Conservation (phyloP, 1,140 invertebrate genomes). For the Conus ventricosus region DNA sequence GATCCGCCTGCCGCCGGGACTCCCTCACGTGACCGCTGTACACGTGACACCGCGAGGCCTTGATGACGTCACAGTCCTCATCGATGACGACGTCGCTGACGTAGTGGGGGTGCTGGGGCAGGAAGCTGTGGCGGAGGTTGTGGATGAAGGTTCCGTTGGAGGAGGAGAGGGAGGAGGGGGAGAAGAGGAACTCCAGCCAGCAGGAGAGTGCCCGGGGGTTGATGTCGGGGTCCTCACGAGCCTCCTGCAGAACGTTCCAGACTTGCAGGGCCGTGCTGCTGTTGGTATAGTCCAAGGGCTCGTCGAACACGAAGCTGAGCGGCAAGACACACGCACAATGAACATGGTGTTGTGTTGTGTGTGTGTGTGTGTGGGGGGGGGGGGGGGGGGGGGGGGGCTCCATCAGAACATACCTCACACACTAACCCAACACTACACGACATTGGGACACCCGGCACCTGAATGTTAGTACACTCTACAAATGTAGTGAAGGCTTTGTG, state of each 20-base stretch:
- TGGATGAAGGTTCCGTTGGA: conserved; percentile 77
- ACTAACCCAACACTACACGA: too few relatives aligned
- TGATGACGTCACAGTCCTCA: conserved; percentile 85
- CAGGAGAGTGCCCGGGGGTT: background rate
- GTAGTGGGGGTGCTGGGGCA: conserved; percentile 71
- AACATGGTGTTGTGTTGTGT: too few relatives aligned
- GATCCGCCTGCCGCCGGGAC: background rate
- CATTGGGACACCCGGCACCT: too few relatives aligned
- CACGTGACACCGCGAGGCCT: conserved; percentile 74
- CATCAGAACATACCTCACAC: too few relatives aligned
- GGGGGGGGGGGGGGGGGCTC: too few relatives aligned
- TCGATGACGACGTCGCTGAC: conserved; percentile 91
- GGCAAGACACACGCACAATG: too few relatives aligned
- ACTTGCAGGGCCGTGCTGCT: background rate
- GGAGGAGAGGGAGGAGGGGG: conserved; percentile 67
- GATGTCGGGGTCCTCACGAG: conserved; percentile 22
- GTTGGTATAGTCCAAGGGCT: conserved; percentile 9
- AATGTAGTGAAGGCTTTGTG: too few relatives aligned
- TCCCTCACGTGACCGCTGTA: conserved; percentile 36
- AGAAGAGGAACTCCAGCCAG: background rate
- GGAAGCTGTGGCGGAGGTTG: conserved; percentile 82
- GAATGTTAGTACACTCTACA: too few relatives aligned
- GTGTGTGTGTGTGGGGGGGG: too few relatives aligned
- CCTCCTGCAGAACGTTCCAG: background rate
- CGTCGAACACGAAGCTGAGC: conserved; percentile 8